Evolutionary conservation across 2,797 vertebrate species (phyloP), one percentile per base, ranked within the genome.

Genomic region (Sitta carolinensis): DNA sequence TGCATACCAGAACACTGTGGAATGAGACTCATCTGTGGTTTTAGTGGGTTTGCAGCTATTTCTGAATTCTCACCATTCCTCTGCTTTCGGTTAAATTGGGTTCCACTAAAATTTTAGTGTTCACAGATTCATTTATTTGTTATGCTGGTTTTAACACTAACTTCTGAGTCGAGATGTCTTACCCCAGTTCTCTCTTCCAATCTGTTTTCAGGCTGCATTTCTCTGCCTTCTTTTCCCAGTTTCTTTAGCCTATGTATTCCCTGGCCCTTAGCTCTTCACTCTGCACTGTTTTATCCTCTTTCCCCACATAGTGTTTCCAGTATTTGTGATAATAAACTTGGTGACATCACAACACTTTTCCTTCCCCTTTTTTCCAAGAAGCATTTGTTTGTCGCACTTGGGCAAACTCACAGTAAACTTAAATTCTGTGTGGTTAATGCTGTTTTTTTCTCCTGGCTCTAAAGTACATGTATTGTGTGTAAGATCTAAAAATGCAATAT

Each of bases 21-120:
- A 96, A 81, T 84, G 83, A 81, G 66, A 30, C 51, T 95, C 64
- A 74, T 74, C 76, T 70, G 66, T 78, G 85, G n/a, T n/a, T 95
- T 94, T 30, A 59, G 80, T 80, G 85, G 55, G 55, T 84, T 93
- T 91, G 80, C 69, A 94, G 83, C 77, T 95, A 94, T 93, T 94
- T 91, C 70, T 73, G 80, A 90, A 84, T 88, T 88, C 55, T 88
- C 57, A 75, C 66, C 2, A 3, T 91, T 94, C 62, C 85, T 90
- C 67, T 93, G 51, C 76, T 86, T 59, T 81, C 45, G 57, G 54
- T 77, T 64, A 64, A 87, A 83, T 55, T 61, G 72, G 26, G 58
- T 77, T 93, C 68, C 72, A 42, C 38, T 82, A 50, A 64, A 78
- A 82, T 83, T 86, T 78, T 59, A 77, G 22, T 69, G 32, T 51